phyloP scores from a whole-genome alignment of 2,888 invertebrate species.

The Troides aeacus region DNA sequence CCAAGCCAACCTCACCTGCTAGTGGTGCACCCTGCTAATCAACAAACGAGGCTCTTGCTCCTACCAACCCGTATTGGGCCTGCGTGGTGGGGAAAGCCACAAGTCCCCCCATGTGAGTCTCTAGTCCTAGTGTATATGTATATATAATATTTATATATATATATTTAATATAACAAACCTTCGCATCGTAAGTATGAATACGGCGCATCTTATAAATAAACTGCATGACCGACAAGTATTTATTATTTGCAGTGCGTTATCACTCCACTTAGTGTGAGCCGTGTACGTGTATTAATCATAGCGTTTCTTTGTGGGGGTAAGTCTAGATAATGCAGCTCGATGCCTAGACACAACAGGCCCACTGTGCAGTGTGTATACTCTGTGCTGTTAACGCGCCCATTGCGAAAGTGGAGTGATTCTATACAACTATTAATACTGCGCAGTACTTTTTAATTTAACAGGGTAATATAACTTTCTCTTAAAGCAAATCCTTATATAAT shows the following conservation, averaged over 20 bases:
- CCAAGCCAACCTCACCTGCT: no score
- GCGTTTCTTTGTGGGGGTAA: constrained; percentile 56
- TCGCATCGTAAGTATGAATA: constrained; percentile 53
- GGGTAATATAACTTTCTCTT: not conserved
- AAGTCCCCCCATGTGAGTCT: no score
- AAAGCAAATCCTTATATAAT: no score
- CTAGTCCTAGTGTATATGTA: no score
- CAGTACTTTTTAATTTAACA: not conserved
- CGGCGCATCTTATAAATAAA: constrained; percentile 69
- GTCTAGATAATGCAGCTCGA: constrained; percentile 56
- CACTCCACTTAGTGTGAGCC: constrained; percentile 40
- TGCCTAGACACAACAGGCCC: constrained; percentile 39
- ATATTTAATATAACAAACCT: not conserved
- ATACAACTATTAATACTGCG: not conserved
- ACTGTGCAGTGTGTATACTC: constrained; percentile 27
- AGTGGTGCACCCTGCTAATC: no score
- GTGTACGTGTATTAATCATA: constrained; percentile 50
- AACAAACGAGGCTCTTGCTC: no score
- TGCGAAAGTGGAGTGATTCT: not conserved
- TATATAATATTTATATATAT: no score
- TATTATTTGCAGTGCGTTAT: constrained; percentile 60
- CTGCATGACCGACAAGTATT: constrained; percentile 47
- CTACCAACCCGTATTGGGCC: no score
- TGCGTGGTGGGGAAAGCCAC: no score
- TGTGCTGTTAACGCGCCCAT: constrained; percentile 25